These are phyloP conservation scores for Pangasianodon gigas DNA, from an alignment of 2,113 vertebrate species.

Conservation along the genomic window DNA sequence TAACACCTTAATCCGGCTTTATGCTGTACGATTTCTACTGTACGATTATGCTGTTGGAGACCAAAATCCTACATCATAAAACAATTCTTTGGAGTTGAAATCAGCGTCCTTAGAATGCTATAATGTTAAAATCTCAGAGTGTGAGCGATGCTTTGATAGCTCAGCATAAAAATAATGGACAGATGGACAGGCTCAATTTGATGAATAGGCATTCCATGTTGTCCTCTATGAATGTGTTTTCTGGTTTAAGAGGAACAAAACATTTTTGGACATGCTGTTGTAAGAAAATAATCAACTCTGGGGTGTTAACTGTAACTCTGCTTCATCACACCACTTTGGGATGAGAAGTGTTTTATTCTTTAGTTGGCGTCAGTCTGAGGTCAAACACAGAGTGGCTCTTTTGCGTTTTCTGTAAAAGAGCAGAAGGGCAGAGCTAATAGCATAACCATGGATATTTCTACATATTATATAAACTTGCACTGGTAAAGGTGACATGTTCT, in stretches of 20 bases:
- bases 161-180: background rate
- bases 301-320: background rate
- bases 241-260: background rate
- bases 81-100: background rate
- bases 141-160: background rate
- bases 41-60: background rate
- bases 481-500: background rate
- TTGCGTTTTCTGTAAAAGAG: background rate
- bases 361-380: background rate
- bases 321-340: background rate
- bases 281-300: background rate
- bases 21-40: background rate
- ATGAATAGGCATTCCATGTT: background rate
- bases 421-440: background rate
- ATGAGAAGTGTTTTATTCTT: too few relatives aligned
- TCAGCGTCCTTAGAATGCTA: background rate
- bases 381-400: background rate
- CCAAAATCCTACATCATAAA: background rate
- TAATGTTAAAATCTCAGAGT: background rate
- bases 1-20: background rate
- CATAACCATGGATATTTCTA: background rate
- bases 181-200: background rate
- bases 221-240: background rate
- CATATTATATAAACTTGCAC: background rate
- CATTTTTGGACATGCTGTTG: background rate